These are phyloP conservation scores for Chauna torquata DNA, from an alignment of 2,113 vertebrate species.

Conservation along the genomic window DNA sequence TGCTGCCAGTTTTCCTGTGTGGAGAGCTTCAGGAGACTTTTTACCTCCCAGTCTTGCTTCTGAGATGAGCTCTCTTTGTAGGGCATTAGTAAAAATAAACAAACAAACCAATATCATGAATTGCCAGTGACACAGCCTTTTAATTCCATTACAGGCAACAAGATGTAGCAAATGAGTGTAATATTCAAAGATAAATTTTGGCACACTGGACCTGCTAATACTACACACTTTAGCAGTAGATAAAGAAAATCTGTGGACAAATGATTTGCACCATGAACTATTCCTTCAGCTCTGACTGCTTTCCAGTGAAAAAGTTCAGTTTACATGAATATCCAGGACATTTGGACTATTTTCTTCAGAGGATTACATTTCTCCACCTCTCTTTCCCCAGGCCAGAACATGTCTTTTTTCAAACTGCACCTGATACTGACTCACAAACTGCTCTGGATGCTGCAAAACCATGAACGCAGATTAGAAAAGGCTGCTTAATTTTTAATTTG, in stretches of 20 bases:
- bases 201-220: neutral
- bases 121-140: neutral
- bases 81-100: neutral
- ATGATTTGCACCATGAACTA: neutral
- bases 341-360: neutral
- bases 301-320: neutral
- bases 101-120: neutral
- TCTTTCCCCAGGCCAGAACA: neutral
- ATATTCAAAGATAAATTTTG: neutral
- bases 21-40: neutral
- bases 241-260: neutral
- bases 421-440: constrained; percentile 43
- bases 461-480: neutral
- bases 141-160: neutral
- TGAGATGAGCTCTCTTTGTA: neutral
- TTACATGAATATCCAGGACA: neutral
- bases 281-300: neutral
- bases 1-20: accelerated
- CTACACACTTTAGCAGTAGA: neutral
- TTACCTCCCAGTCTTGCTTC: neutral
- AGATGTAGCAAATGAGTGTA: neutral
- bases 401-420: neutral
- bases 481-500: constrained; percentile 22
- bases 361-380: neutral
- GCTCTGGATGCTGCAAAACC: neutral